These are phyloP conservation scores for Scalopus aquaticus DNA, from an alignment of 2,113 vertebrate genomes.

Conservation along the genomic window DNA sequence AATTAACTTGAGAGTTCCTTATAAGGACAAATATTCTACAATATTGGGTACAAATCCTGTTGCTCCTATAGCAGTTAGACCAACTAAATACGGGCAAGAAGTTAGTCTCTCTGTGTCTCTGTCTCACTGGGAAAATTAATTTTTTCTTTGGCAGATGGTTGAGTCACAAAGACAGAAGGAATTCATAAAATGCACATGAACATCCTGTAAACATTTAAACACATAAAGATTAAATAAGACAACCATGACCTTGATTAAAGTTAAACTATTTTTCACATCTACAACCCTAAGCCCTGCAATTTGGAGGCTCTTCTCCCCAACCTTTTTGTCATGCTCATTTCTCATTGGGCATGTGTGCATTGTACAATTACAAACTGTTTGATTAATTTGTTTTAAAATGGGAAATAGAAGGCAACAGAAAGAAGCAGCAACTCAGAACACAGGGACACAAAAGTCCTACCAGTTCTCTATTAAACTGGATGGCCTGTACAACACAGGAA, in stretches of 20 bases:
- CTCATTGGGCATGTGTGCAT: background rate
- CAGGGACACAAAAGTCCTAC: background rate
- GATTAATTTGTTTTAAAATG: background rate
- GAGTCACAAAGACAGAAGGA: constrained; percentile 83
- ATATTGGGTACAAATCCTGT: background rate
- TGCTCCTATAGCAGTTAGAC: background rate
- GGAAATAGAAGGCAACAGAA: constrained; percentile 3
- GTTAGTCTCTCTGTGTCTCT: background rate
- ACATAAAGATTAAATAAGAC: constrained; percentile 82
- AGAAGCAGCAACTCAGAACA: background rate
- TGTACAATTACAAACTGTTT: accelerated
- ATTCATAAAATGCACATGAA: constrained; percentile 87
- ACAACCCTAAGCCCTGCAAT: background rate
- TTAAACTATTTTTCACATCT: constrained; percentile 66
- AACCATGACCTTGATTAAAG: constrained; percentile 82
- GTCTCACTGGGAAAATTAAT: constrained; percentile 76
- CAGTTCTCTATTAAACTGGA: background rate
- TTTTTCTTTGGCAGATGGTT: constrained; percentile 86
- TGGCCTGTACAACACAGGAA: background rate
- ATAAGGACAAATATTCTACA: background rate
- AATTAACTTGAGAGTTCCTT: background rate
- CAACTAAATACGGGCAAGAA: background rate
- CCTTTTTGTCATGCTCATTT: background rate
- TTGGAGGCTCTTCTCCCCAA: background rate
- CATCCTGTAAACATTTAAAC: constrained; percentile 86